Evolutionary conservation across 1,140 invertebrate genomes (phyloP), one percentile per base, ranked within the genome.

Genomic region (Papilio dardanus): DNA sequence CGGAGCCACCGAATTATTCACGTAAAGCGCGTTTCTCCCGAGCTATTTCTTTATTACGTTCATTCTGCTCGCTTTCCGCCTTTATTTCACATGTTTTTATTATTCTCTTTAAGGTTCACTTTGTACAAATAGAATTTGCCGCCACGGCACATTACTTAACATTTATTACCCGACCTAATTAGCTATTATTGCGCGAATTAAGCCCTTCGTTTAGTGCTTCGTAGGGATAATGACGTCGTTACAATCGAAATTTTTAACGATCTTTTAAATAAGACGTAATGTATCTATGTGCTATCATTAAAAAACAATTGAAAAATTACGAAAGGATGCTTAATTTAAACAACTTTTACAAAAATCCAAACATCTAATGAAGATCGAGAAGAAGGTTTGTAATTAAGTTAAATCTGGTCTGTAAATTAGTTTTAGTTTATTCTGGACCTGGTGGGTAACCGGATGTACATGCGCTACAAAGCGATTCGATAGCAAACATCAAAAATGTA

Each of bases 21-120:
- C 80, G 79, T 83, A 81, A 78, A 87, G 74, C 81, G 77, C 78
- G 83, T 84, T 83, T 79, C 83, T 83, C 82, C 76, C 76, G 73
- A 86, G 87, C 81, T 85, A 87, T 87, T 87, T 86, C 87, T 88
- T 88, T 88, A 88, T 88, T 88, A 85, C 82, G 82, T 82, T 82
- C 81, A 86, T 87, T 86, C 84, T 79, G 75, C 79, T 78, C 81
- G 83, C 79, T 80, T 79, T 74, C 78, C 71, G 78, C 79, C 83
- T 83, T 87, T 86, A 85, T 85, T 87, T 82, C 81, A 79, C 79
- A 79, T 87, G 84, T 84, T 86, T 84, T 87, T 87, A 86, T 87
- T 84, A 80, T 84, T 85, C 77, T 80, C 77, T 40, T 77, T 71
- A 75, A 79, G 80, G 71, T 82, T 83, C 78, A 79, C 75, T 66